These are phyloP conservation scores for Plestiodon gilberti DNA, from an alignment of 2,113 vertebrate species.

Conservation along the genomic window DNA sequence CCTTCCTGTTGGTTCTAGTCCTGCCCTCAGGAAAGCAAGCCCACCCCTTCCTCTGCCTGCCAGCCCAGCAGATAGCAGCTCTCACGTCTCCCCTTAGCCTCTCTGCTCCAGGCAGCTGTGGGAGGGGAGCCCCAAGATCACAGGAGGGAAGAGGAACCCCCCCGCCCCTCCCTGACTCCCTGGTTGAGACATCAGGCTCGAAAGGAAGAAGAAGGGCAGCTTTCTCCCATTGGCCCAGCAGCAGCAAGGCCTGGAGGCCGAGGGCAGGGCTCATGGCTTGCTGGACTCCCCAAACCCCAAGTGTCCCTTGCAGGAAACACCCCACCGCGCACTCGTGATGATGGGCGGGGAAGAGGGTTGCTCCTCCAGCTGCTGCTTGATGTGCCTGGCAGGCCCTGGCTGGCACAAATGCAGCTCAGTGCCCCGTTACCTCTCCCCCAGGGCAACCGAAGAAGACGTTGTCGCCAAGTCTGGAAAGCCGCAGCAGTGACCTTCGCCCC, in stretches of 20 bases:
- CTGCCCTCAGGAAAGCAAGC: neutral
- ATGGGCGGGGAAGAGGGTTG: neutral
- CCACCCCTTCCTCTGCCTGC: neutral
- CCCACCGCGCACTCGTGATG: no score
- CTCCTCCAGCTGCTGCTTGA: neutral
- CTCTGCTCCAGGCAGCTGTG: no score
- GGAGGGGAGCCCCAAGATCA: no score
- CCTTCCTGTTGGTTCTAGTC: no score
- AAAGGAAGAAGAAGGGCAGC: neutral
- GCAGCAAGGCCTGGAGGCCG: neutral
- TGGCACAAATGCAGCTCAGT: neutral
- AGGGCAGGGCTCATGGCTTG: neutral
- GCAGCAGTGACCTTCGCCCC: neutral
- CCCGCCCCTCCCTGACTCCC: neutral
- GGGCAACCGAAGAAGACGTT: neutral
- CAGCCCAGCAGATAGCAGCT: rapidly evolving
- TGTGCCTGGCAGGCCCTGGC: neutral
- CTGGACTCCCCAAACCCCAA: no score
- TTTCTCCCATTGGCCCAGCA: no score
- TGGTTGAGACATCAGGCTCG: neutral
- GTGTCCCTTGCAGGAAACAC: no score
- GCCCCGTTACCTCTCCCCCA: neutral
- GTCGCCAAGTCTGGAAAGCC: neutral
- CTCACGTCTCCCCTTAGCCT: rapidly evolving
- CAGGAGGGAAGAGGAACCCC: neutral